Evolutionary conservation across 2,888 invertebrate species (phyloP), one percentile per base, ranked within the genome.

Genomic region (Xanthorhoe designata): DNA sequence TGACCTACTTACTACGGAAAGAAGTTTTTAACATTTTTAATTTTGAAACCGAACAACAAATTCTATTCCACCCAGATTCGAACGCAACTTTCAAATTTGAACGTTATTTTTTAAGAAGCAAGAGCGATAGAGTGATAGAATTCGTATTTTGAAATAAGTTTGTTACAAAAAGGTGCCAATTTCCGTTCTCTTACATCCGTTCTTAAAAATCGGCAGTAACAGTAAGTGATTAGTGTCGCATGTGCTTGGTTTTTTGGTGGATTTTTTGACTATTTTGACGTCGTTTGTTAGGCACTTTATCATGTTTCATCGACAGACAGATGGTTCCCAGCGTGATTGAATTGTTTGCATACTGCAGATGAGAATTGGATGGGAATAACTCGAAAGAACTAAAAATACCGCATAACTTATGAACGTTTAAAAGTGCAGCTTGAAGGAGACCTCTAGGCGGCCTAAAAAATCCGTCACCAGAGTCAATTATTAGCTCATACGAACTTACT

Each of bases 141-240:
- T 56, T 56, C 32, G 29, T 50, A 35, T 49, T 24, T 57, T 60
- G 47, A 47, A 60, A 54, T 70, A 62, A 72, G 66, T 78, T 78
- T 50, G 58, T 64, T 74, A 76, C 79, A 91, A 92, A 91, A 91
- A 92, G 86, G 85, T 87, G 91, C 91, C 92, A 92, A 92, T 93
- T 88, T 93, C 92, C 92, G 92, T 83, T 86, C 79, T 73, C 38
- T 42, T 77, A 84, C 89, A 91, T 92, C 92, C 92, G 92, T 88
- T 86, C 80, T 83, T 87, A 87, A 91, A 92, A 92, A 90, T 92
- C 92, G 81, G 87, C 87, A 84, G 83, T 76, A 78, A 81, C 87
- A 84, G 83, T 76, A 78, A 81, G 79, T 91, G 90, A 91, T 91
- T 91, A 88, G 90, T 88, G 88, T 85, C 85, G 86, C 87, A 87